Evolutionary conservation across 2,888 invertebrate genomes (phyloP), one percentile per base, ranked within the genome.

Genomic region (Meliscaeva auricollis): DNA sequence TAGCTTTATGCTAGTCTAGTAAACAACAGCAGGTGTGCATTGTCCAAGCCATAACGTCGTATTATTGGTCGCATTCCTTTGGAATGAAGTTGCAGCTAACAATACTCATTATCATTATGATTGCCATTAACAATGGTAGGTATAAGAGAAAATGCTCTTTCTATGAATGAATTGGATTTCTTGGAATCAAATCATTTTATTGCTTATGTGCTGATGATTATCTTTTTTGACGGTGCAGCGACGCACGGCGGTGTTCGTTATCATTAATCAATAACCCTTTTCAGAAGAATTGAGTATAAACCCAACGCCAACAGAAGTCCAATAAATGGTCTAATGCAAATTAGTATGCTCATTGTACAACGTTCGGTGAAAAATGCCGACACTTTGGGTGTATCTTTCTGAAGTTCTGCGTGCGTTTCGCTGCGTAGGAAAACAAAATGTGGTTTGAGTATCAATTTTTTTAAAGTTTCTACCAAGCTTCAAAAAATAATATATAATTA

Each of bases 21-120:
- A 58, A 20, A 38, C 32, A 20, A 38, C 32, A 20, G 56, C 78
- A 83, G 74, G 83, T 78, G 73, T 32, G 52, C 77, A 62, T 9
- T 9, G 11, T 38, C 13, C 38, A 15, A 13, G 17, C 17, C 38
- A 35, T 38, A 9, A 3, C 2, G 4, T n/a, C 15, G 30, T 66
- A 48, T 68, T 62, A 74, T 74, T 35, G 83, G 52, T 70, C 62
- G 69, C 78, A 83, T 77, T 83, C 78, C 74, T 73, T n/a, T 26
- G 48, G 17, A n/a, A 26, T 20, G 44, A 32, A 17, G n/a, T 58
- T 58, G 52, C 8, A 52, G 13, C 17, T 48, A 48, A 56, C 41
- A 38, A 46, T n/a, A 26, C 35, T 58, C 46, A 74, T 80, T 54
- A 62, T 41, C 32, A 30, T 26, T 11, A 32, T 9, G 38, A 38